phyloP scores from a whole-genome alignment of 2,797 vertebrate species.

The Alca torda region DNA sequence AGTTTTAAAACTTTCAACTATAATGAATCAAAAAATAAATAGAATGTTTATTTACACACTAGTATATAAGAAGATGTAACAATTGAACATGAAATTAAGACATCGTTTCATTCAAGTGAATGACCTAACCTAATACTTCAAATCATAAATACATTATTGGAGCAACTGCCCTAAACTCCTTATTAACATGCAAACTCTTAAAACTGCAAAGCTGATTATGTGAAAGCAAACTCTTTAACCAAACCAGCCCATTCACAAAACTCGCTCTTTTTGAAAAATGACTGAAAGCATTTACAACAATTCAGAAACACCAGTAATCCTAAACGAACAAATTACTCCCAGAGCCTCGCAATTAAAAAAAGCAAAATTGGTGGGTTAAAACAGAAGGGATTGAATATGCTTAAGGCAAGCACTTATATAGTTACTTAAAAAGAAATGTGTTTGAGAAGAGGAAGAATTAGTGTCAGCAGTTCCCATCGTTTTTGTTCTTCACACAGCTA shows the following conservation, averaged over 20 bases:
- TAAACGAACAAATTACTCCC: neutral
- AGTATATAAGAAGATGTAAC: neutral
- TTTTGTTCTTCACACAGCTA: neutral
- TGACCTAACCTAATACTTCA: neutral
- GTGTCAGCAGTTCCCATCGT: neutral
- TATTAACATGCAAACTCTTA: neutral
- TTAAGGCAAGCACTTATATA: neutral
- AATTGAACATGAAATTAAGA: neutral
- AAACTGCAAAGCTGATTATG: neutral
- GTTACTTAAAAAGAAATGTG: neutral
- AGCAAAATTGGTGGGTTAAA: neutral
- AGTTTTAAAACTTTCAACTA: neutral
- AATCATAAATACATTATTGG: neutral
- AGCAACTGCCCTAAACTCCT: neutral
- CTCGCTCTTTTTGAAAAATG: neutral
- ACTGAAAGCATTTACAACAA: neutral
- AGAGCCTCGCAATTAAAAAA: neutral
- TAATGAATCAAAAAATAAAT: neutral
- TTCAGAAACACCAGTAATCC: neutral
- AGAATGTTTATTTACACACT: neutral
- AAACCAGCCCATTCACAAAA: neutral
- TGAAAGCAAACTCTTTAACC: neutral
- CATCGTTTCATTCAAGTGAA: neutral
- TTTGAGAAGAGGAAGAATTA: conserved; percentile 9
- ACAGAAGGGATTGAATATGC: neutral